Evolutionary conservation across 2,113 vertebrate genomes (phyloP), one percentile per base, ranked within the genome.

Genomic region (Pelobates fuscus): DNA sequence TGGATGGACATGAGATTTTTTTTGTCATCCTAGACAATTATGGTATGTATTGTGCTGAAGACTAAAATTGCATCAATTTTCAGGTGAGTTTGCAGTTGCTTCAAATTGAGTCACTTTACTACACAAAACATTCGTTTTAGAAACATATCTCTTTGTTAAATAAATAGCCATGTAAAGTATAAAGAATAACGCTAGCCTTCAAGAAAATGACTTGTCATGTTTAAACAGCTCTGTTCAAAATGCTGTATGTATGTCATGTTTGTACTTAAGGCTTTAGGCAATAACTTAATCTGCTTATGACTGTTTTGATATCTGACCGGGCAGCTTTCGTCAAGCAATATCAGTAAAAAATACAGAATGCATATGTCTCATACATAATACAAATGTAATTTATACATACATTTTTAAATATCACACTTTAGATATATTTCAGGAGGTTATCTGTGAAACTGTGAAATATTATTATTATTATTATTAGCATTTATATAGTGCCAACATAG

Each of bases 131-230:
- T 37, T 20, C 63, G 49, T 49, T 49, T 17, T 49, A 49, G 29
- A 73, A 73, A 59, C 54, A 73, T 55, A 54, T 72, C 46, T 63
- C 59, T 72, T 23, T 62, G 49, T 72, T 63, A 63, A 72, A 46
- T 73, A 15, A 25, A 64, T 26, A 26, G 70, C 17, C 41, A 18
- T 24, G 30, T 57, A 65, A 41, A 73, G 49, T 55, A 65, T 65
- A 7, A 73, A 65, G 71, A 25, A 24, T 55, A 65, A 65, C 65
- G 57, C 20, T 43, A 74, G 61, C 20, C 60, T 73, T 65, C n/a
- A 73, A 54, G 49, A 11, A 66, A 57, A 65, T 58, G 46, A 43
- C 62, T 74, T 74, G 71, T 66, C 71, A 66, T 66, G 49, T 23
- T 64, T 62, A 37, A 72, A 72, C 30, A 73, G 71, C 41, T 37